Evolutionary conservation across 2,888 invertebrate species (phyloP), one percentile per base, ranked within the genome.

Genomic region (Trilocha varians): DNA sequence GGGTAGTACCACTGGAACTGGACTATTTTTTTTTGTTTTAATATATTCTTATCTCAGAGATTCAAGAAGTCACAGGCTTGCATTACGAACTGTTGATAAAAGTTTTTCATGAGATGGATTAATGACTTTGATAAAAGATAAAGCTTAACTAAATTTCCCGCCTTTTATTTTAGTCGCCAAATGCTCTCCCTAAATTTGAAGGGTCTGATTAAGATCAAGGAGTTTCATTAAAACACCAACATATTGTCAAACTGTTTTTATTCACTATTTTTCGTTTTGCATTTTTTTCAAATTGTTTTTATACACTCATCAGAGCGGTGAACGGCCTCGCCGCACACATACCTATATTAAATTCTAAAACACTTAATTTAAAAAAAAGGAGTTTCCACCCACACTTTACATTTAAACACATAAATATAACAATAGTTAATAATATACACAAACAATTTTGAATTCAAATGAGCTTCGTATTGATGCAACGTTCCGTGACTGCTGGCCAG

Each of bases 201-300:
- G 6, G 8, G 32, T 32, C 6, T 8, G 6, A 8, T 32, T 32
- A 8, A 8, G 32, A 9, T 32, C 8, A 32, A 46, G 66, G 43
- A 47, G 62, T 66, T 34, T 50, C 60, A 42, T 38, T 34, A 34
- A 42, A 42, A 42, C 35, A 17, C 11, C 15, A 14, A 32, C 3
- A 42, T 79, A 78, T 79, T 80, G 80, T 80, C 79, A 78, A 78
- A 78, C 75, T 74, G 70, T 78, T 77, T 25, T 25, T 78, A 78
- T 76, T 74, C 46, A 58, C 62, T 70, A 70, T 68, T 59, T 62
- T 65, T 67, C 25, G 25, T 25, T 25, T 25, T 25, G 25, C 25
- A 25, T 25, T 25, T 25, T 25, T 25, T 36, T 14, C 35, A 5
- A 13, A 6, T 38, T 25, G 5, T 18, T 34, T 38, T 16, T 18